Percentiles rank a stretch among this genome's conserved stretches.
These are phyloP conservation scores for Scaptomyza tumidula DNA, from an alignment of 2,888 invertebrate genomes.

Conservation along the genomic window DNA sequence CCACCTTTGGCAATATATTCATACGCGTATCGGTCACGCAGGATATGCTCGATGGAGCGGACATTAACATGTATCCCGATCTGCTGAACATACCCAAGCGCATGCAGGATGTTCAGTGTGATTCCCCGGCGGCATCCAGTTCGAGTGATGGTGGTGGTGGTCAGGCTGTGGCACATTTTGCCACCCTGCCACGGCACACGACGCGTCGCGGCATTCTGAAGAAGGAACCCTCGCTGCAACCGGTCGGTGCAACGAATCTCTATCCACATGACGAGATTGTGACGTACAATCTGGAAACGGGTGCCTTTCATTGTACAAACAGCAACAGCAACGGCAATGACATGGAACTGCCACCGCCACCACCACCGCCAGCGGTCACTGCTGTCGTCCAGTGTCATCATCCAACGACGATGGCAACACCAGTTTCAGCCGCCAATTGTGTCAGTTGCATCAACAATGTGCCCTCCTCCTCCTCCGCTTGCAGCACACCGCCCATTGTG, in stretches of 20 bases:
- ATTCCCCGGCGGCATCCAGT: slow-evolving; percentile 24
- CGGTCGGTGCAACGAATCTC: slow-evolving; percentile 73
- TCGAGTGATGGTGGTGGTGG: slow-evolving; percentile 51
- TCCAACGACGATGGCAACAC: slow-evolving; percentile 48
- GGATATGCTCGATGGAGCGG: slow-evolving; percentile 87
- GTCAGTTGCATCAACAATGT: slow-evolving; percentile 74
- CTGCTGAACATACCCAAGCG: slow-evolving; percentile 89
- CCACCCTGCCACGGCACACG: slow-evolving; percentile 85
- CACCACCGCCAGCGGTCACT: slow-evolving; percentile 74
- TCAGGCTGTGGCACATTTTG: slow-evolving; percentile 78
- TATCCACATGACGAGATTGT: slow-evolving; percentile 84
- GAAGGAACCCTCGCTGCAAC: slow-evolving; percentile 82
- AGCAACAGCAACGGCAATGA: slow-evolving; percentile 33
- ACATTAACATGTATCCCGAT: slow-evolving; percentile 91
- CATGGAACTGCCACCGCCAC: slow-evolving; percentile 79
- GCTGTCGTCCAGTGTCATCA: slow-evolving; percentile 79
- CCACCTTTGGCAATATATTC: slow-evolving; percentile 88
- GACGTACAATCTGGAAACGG: slow-evolving; percentile 84
- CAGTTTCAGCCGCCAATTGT: slow-evolving; percentile 65
- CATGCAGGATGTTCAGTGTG: slow-evolving; percentile 80
- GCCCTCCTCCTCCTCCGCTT: slow-evolving; percentile 58
- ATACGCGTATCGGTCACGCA: slow-evolving; percentile 92
- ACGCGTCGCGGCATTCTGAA: slow-evolving; percentile 84
- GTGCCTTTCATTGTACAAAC: slow-evolving; percentile 51
- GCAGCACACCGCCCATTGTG: slow-evolving; percentile 78